Conservation (phyloP, 1,140 invertebrate genomes). For the Dreissena polymorpha region DNA sequence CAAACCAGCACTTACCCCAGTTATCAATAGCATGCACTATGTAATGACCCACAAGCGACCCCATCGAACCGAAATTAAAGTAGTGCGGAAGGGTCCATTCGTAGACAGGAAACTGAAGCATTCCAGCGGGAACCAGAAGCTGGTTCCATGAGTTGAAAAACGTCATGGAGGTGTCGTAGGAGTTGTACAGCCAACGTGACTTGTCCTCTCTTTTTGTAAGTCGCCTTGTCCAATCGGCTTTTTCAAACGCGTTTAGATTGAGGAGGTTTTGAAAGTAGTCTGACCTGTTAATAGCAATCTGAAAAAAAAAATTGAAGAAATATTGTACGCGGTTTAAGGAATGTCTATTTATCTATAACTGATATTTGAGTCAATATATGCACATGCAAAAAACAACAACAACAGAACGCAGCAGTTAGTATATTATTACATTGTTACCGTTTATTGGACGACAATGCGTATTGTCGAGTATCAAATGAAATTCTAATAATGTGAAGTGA, state of each 20-base stretch:
- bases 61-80: slow-evolving; percentile 69
- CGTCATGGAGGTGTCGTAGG: slow-evolving; percentile 58
- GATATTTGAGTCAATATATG: too few relatives aligned
- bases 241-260: slow-evolving; percentile 57
- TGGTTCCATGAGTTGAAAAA: slow-evolving; percentile 71
- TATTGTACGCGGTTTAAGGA: too few relatives aligned
- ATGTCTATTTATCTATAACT: too few relatives aligned
- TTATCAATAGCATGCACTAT: slow-evolving; percentile 66
- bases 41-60: slow-evolving; percentile 60
- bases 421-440: too few relatives aligned
- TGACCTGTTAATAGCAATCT: slow-evolving; percentile 65
- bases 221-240: slow-evolving; percentile 58
- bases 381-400: too few relatives aligned
- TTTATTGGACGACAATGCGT: too few relatives aligned
- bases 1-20: slow-evolving; percentile 56
- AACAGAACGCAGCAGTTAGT: too few relatives aligned
- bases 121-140: slow-evolving; percentile 68
- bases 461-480: too few relatives aligned
- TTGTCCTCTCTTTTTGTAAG: slow-evolving; percentile 60
- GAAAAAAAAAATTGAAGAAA: slow-evolving; percentile 13
- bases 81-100: slow-evolving; percentile 62
- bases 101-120: slow-evolving; percentile 71
- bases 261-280: slow-evolving; percentile 71
- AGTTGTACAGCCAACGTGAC: slow-evolving; percentile 61
- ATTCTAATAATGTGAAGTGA: too few relatives aligned